Base-by-base conservation (phyloP, 2,888 invertebrate genomes). In the Papilio protenor region DNA sequence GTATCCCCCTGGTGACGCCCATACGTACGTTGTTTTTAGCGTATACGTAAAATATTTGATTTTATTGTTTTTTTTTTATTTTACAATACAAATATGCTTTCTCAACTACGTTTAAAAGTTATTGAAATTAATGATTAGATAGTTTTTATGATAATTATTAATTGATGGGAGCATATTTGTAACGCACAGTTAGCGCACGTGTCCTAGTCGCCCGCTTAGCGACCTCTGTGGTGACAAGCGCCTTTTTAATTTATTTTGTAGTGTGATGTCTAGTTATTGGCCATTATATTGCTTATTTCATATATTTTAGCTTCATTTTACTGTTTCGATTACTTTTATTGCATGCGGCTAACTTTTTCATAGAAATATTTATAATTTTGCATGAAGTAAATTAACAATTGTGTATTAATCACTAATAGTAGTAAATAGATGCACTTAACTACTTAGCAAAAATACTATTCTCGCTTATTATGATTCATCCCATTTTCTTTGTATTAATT, bases 191-290 rank as follows among this genome's bases (percentile, higher is more conserved):
- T 27, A 61, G 40, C 40, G 64, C 64, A 66, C 64, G 64, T 80
- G 80, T 79, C 70, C 78, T 70, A 78, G 78, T 79, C 76, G 81
- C 81, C 82, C 81, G 82, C 83, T 84, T 84, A 78, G 82, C 82
- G 84, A 83, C 83, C 84, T 84, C 84, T 82, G 83, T 85, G 84
- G 85, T 86, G 83, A 85, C 83, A 84, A 79, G 80, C 78, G 71
- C 45, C 55, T 69, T 81, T 81, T 81, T 76, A 72, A n/a, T 76
- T 77, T 77, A 23, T 70, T 72, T 79, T 77, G 55, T 77, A 76
- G 57, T 75, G 76, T 79, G 78, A 81, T 81, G 76, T 77, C 81
- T 27, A 27, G 80, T 78, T 77, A 76, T 76, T 79, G 73, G 79
- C 66, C 78, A 81, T 79, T 73, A 76, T 79, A 77, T 73, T n/a